phyloP scores from a whole-genome alignment of 2,888 invertebrate genomes.

The Stictocephala bisonia region DNA sequence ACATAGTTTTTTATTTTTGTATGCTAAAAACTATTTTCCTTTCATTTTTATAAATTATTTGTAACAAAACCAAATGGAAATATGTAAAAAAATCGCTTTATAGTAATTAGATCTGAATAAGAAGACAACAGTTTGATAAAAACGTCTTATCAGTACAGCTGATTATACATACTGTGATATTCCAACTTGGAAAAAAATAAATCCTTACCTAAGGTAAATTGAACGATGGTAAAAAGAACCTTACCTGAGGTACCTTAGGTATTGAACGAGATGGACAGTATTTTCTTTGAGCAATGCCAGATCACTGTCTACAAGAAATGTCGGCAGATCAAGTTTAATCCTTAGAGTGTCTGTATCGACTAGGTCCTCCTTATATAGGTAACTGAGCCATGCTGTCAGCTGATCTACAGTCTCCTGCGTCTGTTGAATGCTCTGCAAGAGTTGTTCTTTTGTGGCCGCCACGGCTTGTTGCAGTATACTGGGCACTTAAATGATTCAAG shows the following conservation, averaged over 20 bases:
- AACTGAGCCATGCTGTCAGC: not conserved
- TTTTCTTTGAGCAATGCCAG: constrained; percentile 17
- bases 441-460: constrained; percentile 29
- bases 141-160: too few relatives aligned
- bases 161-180: too few relatives aligned
- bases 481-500: constrained; percentile 62
- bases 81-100: too few relatives aligned
- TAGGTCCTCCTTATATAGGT: not conserved
- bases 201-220: too few relatives aligned
- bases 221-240: too few relatives aligned
- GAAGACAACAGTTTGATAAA: too few relatives aligned
- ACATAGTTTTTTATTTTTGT: too few relatives aligned
- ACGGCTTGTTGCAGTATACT: constrained; percentile 39
- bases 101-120: too few relatives aligned
- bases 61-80: too few relatives aligned
- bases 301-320: not conserved
- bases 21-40: too few relatives aligned
- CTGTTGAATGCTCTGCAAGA: constrained; percentile 31
- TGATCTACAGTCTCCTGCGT: not conserved
- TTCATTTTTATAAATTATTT: too few relatives aligned
- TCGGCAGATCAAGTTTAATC: not conserved
- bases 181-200: too few relatives aligned
- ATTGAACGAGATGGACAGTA: constrained; percentile 9
- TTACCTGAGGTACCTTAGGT: constrained; percentile 18
- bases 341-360: not conserved